phyloP scores from a whole-genome alignment of 2,113 vertebrate genomes.

The Trachemys scripta region DNA sequence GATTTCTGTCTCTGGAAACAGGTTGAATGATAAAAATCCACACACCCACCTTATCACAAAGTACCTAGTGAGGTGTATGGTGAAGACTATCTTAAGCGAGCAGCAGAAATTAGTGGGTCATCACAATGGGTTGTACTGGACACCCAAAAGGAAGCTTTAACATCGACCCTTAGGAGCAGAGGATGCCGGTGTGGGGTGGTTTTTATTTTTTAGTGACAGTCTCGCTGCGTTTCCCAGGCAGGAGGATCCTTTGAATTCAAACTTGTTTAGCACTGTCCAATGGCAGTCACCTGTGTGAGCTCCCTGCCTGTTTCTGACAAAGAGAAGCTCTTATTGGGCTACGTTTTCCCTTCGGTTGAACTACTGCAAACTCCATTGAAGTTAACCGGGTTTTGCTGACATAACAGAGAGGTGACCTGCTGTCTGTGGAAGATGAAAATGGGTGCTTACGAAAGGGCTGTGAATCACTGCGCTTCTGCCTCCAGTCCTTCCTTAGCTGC shows the following conservation, averaged over 20 bases:
- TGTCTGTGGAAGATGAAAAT: neutral
- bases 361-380: neutral
- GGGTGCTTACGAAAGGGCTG: neutral
- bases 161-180: neutral
- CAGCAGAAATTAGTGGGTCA: accelerated
- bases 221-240: neutral
- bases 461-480: neutral
- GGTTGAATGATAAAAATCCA: neutral
- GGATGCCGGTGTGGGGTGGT: accelerated
- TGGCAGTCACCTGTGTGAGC: neutral
- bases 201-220: neutral
- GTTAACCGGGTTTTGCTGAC: neutral
- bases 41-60: neutral
- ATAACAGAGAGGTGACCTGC: neutral
- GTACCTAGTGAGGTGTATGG: accelerated
- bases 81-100: accelerated
- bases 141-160: accelerated
- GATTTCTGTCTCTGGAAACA: neutral
- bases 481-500: neutral
- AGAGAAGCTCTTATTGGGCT: too few relatives aligned
- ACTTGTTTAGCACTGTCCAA: neutral
- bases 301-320: neutral
- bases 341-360: neutral
- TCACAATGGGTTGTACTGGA: accelerated
- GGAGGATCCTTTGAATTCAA: neutral